phyloP scores from a whole-genome alignment of 2,113 vertebrate genomes.

The Hippolais icterina region DNA sequence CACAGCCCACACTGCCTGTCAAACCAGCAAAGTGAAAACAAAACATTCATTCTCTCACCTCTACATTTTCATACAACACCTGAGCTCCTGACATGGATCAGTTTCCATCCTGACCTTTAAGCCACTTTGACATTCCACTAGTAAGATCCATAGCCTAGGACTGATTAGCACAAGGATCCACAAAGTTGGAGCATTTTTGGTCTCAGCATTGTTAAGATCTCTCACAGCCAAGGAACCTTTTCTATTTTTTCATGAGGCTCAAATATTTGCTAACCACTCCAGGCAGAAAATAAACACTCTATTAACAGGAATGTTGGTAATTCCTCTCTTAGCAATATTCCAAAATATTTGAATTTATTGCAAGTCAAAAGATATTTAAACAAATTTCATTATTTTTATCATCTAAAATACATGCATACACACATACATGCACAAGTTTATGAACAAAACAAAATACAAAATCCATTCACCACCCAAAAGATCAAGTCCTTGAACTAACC shows the following conservation, averaged over 20 bases:
- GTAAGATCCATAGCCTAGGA: neutral
- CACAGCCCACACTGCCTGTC: neutral
- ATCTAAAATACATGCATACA: neutral
- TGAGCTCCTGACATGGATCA: neutral
- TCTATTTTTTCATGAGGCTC: neutral
- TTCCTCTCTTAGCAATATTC: neutral
- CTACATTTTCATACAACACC: neutral
- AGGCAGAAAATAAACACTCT: neutral
- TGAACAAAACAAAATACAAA: neutral
- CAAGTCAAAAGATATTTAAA: neutral
- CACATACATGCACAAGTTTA: neutral
- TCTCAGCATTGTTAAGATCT: neutral
- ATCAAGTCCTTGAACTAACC: neutral
- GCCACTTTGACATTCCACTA: neutral
- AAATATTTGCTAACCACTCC: neutral
- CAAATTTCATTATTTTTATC: neutral
- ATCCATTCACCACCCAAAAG: neutral
- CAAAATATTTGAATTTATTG: neutral
- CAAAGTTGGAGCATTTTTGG: neutral
- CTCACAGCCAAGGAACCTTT: neutral
- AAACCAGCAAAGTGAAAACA: neutral
- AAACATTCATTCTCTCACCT: neutral
- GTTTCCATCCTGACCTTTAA: neutral
- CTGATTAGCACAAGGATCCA: neutral
- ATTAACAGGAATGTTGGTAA: neutral